phyloP scores from a whole-genome alignment of 2,888 invertebrate species.

The Lottia scabra region DNA sequence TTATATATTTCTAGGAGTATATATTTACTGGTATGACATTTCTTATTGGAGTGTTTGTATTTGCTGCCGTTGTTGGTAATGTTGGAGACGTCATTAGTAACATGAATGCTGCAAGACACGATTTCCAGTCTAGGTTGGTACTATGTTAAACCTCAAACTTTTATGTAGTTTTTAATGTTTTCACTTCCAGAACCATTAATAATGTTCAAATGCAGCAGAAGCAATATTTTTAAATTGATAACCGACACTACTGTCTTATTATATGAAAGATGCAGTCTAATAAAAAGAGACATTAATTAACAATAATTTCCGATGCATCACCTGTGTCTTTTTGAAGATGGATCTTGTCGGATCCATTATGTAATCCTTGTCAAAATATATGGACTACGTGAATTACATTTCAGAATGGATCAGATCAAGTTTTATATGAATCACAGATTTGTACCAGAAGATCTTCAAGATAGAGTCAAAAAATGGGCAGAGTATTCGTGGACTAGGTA shows the following conservation, averaged over 20 bases:
- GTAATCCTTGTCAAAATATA: no score
- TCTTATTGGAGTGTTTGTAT: slow-evolving; percentile 65
- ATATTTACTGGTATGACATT: slow-evolving; percentile 65
- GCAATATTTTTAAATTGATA: no score
- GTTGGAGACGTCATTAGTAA: slow-evolving; percentile 68
- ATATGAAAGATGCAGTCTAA: no score
- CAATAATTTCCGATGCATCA: no score
- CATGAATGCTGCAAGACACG: slow-evolving; percentile 64
- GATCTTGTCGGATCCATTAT: no score
- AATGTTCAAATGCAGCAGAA: no score
- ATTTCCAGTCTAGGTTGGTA: slow-evolving; percentile 59
- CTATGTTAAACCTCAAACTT: no score
- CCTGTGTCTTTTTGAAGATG: no score
- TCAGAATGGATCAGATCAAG: slow-evolving; percentile 66
- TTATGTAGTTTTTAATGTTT: no score
- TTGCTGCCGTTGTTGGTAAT: slow-evolving; percentile 67
- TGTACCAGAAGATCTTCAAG: slow-evolving; percentile 59
- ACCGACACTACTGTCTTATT: no score
- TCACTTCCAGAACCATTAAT: no score
- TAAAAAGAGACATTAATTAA: no score
- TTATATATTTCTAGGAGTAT: slow-evolving; percentile 59
- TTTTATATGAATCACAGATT: slow-evolving; percentile 60
- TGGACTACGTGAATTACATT: not conserved
- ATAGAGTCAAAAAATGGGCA: slow-evolving; percentile 64
- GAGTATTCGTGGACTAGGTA: slow-evolving; percentile 65